Percentiles rank a stretch among this genome's conserved stretches.
Conservation (phyloP, 2,888 invertebrate genomes). For the Corbicula japonica region DNA sequence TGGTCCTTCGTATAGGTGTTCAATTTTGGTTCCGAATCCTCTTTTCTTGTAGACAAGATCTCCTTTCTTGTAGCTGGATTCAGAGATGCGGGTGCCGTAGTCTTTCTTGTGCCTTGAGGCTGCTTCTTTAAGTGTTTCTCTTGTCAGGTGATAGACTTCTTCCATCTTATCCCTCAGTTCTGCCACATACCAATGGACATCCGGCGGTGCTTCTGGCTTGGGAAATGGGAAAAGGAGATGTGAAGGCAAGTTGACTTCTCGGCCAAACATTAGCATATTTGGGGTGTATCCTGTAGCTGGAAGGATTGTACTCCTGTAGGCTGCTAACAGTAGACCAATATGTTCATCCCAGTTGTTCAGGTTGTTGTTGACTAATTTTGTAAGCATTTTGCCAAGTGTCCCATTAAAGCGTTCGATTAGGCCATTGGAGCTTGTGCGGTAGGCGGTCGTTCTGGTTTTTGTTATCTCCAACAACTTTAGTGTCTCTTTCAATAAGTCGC, state of each 20-base stretch:
- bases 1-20: background rate
- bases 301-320: background rate
- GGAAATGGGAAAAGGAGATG: background rate
- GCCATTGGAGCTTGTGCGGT: constrained; percentile 52
- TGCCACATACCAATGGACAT: background rate
- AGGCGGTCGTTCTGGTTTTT: constrained; percentile 52
- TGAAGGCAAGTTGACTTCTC: constrained; percentile 7
- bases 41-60: background rate
- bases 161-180: background rate
- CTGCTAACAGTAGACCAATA: constrained; percentile 1
- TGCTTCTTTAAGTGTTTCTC: background rate
- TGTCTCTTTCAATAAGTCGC: constrained; percentile 40
- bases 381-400: background rate
- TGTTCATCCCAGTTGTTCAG: constrained; percentile 5
- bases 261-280: constrained; percentile 17
- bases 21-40: background rate
- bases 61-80: background rate
- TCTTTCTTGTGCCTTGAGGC: background rate
- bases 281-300: constrained; percentile 7
- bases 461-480: constrained; percentile 41
- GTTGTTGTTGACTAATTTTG: background rate
- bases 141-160: background rate
- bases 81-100: background rate
- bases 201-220: background rate
- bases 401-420: constrained; percentile 50